Conservation (phyloP, 2,113 vertebrate species). For the Tinamus guttatus region DNA sequence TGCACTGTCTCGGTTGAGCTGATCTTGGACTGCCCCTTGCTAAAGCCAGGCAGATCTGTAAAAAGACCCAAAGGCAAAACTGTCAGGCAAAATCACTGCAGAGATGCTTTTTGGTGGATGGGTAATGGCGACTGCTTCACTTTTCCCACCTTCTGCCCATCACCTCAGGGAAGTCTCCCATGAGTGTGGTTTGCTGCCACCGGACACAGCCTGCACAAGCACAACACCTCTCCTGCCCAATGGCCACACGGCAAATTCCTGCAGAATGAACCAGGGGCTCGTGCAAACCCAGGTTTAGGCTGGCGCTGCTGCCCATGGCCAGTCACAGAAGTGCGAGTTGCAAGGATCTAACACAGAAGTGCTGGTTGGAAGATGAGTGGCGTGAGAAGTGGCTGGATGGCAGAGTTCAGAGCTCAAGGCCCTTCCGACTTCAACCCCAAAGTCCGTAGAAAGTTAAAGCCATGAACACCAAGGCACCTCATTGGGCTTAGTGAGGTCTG, state of each 20-base stretch:
- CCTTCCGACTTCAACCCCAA: not conserved
- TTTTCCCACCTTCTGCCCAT: not conserved
- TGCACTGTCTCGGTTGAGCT: not conserved
- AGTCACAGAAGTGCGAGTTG: no score
- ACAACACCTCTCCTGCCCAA: not conserved
- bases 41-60: not conserved
- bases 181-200: not conserved
- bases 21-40: rapidly evolving
- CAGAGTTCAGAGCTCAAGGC: no score
- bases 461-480: not conserved
- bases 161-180: not conserved
- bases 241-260: not conserved
- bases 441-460: not conserved
- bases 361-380: no score
- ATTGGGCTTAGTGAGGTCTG: not conserved
- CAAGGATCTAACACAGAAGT: no score
- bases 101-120: not conserved
- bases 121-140: not conserved
- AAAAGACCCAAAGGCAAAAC: not conserved
- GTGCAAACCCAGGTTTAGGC: not conserved
- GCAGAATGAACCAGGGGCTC: not conserved
- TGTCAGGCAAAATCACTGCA: not conserved
- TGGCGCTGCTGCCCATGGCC: no score
- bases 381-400: no score
- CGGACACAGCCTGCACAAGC: rapidly evolving